Evolutionary conservation across 92 coral and sea anemone genomes (phyloP).

Genomic region (Palythoa grandiflora): DNA sequence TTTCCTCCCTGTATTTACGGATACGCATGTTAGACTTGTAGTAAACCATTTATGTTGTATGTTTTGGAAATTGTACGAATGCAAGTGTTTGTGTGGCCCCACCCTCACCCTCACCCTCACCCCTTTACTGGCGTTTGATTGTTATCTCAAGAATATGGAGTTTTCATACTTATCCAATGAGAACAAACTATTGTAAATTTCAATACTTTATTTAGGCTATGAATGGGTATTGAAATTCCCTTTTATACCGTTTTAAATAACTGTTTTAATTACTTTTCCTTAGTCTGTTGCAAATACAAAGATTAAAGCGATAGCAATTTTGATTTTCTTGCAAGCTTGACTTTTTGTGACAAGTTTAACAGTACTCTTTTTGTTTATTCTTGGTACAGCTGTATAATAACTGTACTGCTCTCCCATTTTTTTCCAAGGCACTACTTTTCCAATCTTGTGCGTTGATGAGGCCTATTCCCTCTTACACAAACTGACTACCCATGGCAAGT

Average conservation of each 20-base stretch:
- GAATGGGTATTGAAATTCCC: no score
- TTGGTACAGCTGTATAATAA: neutral
- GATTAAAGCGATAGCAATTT: no score
- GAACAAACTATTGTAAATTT: neutral
- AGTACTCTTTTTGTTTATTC: neutral
- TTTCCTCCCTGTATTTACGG: neutral
- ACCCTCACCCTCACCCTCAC: no score
- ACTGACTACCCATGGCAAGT: conserved; percentile 43
- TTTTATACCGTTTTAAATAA: neutral
- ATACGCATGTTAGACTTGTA: neutral
- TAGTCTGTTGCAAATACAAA: no score
- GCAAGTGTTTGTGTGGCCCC: neutral
- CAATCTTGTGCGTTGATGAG: conserved; percentile 74
- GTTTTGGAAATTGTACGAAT: neutral
- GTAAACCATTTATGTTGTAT: neutral
- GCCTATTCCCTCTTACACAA: conserved; percentile 68
- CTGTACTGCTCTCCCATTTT: neutral
- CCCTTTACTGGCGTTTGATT: no score
- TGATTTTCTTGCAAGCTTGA: neutral
- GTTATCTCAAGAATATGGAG: no score
- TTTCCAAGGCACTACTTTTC: conserved; percentile 15
- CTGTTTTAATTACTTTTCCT: neutral
- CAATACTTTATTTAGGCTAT: neutral
- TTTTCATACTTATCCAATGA: no score
- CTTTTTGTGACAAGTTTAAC: neutral